A percentile compares a stretch with the other conserved stretches of the same genome.
phyloP scores from a whole-genome alignment of 1,140 invertebrate species.

The Aphaenogaster ashmeadi region DNA sequence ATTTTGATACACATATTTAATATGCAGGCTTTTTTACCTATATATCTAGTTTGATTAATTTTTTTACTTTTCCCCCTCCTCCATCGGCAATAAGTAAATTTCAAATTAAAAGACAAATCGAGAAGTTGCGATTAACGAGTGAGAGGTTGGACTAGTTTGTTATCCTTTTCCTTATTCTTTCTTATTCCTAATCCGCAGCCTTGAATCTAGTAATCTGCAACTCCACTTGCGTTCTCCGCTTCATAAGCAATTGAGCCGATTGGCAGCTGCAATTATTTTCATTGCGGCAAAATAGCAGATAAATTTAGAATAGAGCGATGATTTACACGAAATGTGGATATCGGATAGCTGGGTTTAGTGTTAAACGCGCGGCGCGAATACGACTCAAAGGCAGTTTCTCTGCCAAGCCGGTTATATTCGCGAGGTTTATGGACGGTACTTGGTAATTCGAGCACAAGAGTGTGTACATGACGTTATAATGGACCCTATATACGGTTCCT shows the following conservation, averaged over 20 bases:
- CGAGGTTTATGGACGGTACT: slow-evolving; percentile 52
- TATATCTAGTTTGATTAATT: neutral
- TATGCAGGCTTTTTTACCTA: neutral
- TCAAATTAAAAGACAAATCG: neutral
- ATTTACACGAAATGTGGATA: slow-evolving; percentile 42
- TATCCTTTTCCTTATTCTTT: neutral
- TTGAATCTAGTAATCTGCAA: neutral
- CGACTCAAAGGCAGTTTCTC: slow-evolving; percentile 47
- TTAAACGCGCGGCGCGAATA: slow-evolving; percentile 13
- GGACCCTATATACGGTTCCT: neutral
- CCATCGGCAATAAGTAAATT: neutral
- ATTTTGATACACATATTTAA: neutral
- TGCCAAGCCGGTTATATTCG: slow-evolving; percentile 48
- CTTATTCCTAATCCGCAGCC: neutral
- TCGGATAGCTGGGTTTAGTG: slow-evolving; percentile 46
- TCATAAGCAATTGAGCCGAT: neutral
- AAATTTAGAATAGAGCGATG: slow-evolving; percentile 48
- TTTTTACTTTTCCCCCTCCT: neutral
- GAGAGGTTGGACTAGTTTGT: neutral
- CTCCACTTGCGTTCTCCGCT: neutral
- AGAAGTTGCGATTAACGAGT: neutral
- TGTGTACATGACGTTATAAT: slow-evolving; percentile 31
- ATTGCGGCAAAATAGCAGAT: slow-evolving; percentile 17
- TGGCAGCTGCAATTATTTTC: slow-evolving; percentile 35
- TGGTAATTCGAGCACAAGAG: slow-evolving; percentile 54